Evolutionary conservation across 2,797 vertebrate genomes (phyloP).

Genomic region (Picus viridis): DNA sequence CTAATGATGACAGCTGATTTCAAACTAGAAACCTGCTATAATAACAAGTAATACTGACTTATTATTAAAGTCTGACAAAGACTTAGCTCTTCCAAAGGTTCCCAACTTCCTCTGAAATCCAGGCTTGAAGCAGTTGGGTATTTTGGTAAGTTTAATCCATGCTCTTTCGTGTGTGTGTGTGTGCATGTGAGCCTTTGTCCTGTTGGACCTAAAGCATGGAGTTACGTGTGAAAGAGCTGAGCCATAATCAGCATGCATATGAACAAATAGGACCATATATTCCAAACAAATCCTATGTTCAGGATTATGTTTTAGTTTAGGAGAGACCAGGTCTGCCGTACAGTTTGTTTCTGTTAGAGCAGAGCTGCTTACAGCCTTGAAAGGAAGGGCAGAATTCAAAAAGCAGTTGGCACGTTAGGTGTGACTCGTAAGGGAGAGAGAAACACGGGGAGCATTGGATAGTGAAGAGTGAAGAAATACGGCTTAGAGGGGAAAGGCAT

Average conservation of each 20-base stretch:
- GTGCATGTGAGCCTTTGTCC: background rate
- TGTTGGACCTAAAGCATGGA: background rate
- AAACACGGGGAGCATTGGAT: background rate
- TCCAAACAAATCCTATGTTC: background rate
- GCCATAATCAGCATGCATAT: background rate
- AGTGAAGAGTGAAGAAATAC: background rate
- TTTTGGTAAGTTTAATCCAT: background rate
- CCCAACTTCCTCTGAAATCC: background rate
- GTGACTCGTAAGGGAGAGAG: background rate
- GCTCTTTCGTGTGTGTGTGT: background rate
- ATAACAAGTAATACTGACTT: background rate
- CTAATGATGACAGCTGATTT: background rate
- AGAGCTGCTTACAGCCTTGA: background rate
- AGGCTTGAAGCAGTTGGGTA: background rate
- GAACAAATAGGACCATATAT: background rate
- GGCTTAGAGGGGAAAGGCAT: background rate
- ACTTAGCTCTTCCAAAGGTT: background rate
- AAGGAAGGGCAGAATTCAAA: background rate
- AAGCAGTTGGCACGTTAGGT: background rate
- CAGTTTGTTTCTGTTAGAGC: background rate
- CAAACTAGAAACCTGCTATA: background rate
- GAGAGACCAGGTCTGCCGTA: background rate
- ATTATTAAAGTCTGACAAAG: background rate
- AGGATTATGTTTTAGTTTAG: background rate
- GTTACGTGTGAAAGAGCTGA: background rate